Percentiles rank a stretch among this genome's conserved stretches.
These are phyloP conservation scores for Achlya flavicornis DNA, from an alignment of 2,888 invertebrate genomes.

Conservation along the genomic window DNA sequence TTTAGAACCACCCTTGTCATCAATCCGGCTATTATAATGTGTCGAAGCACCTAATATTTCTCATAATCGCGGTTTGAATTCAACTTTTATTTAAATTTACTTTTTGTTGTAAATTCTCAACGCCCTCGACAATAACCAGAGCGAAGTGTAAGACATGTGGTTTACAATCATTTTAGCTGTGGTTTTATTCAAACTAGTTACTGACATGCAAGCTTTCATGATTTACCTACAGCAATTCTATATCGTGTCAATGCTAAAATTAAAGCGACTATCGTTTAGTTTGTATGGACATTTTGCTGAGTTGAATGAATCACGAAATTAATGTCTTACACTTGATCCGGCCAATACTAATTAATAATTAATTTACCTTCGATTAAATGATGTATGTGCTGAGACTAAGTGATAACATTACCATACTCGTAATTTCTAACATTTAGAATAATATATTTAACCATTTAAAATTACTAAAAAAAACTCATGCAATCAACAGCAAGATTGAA, in stretches of 20 bases:
- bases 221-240: conserved; percentile 59
- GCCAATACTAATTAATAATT: conserved; percentile 56
- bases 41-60: conserved; percentile 68
- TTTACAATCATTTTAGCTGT: conserved; percentile 40
- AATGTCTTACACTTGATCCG: conserved; percentile 78
- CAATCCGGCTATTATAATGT: conserved; percentile 43
- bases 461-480: conserved; percentile 71
- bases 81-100: conserved; percentile 33
- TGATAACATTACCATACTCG: conserved; percentile 71
- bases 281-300: conserved; percentile 37
- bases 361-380: conserved; percentile 74
- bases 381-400: conserved; percentile 81
- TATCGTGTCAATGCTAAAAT: conserved; percentile 42
- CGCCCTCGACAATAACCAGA: conserved; percentile 81
- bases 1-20: conserved; percentile 62
- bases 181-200: conserved; percentile 54
- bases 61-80: conserved; percentile 42
- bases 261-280: conserved; percentile 57
- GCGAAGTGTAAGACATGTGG: conserved; percentile 75
- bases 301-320: conserved; percentile 31
- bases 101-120: conserved; percentile 78
- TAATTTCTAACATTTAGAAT: conserved; percentile 76
- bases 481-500: conserved; percentile 80
- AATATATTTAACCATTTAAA: conserved; percentile 52
- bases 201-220: conserved; percentile 61